A percentile compares a stretch with the other conserved stretches of the same genome.
Evolutionary conservation across 2,888 invertebrate species (phyloP).

Genomic region (Clostera curtula): DNA sequence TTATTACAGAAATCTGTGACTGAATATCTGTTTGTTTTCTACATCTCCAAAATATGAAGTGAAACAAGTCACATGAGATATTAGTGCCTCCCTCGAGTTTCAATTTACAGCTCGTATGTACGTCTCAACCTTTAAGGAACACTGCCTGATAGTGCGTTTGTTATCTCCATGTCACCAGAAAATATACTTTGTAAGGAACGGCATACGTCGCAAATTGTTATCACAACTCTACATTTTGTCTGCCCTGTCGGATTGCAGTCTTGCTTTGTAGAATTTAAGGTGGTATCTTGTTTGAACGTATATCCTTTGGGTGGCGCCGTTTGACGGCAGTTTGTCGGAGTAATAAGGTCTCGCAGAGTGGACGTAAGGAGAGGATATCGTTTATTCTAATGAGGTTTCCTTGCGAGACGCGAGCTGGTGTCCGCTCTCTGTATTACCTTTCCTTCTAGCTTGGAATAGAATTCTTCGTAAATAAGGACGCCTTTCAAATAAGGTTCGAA

Average conservation of each 20-base stretch:
- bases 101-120: conserved; percentile 65
- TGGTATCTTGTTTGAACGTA: conserved; percentile 24
- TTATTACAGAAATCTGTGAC: too few relatives aligned
- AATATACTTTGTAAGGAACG: conserved; percentile 34
- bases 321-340: conserved; percentile 72
- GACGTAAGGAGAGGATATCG: conserved; percentile 73
- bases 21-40: too few relatives aligned
- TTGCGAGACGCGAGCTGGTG: conserved; percentile 36
- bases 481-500: conserved; percentile 14
- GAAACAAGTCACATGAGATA: conserved; percentile 33
- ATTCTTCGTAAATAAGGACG: conserved; percentile 26
- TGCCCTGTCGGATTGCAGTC: conserved; percentile 25
- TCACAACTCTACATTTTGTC: conserved; percentile 8
- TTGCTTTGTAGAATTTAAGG: conserved; percentile 27
- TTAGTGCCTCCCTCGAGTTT: conserved; percentile 53
- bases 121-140: conserved; percentile 57
- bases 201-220: conserved; percentile 37
- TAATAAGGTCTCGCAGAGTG: conserved; percentile 72
- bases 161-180: conserved; percentile 36
- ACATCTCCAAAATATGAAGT: conserved; percentile 15
- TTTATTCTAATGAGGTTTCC: conserved; percentile 74
- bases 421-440: conserved; percentile 34
- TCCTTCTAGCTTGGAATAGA: conserved; percentile 26
- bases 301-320: conserved; percentile 41
- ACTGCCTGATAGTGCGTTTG: conserved; percentile 50